Evolutionary conservation across 2,888 invertebrate species (phyloP), one percentile per base, ranked within the genome.

Genomic region (Malthinus seriepunctatus): DNA sequence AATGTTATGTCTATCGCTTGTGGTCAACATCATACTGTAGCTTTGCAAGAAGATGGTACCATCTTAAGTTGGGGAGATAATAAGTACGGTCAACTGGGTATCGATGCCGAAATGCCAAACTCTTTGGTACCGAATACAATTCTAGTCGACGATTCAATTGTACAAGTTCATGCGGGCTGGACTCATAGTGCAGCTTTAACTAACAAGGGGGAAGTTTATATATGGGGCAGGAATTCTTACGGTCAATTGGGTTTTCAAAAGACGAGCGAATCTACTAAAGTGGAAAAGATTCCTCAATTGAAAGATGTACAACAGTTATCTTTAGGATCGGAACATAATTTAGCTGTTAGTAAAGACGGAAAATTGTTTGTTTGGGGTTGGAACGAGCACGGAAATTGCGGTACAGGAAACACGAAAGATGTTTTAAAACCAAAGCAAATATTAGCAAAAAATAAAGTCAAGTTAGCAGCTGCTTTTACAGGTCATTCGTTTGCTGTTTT

Each of bases 301-400:
- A 74, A 62, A 70, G 81, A 79, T 70, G 79, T 88, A 3, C 76
- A 77, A 64, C 83, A 86, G 73, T 73, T 90, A 56, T 83, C 85
- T 63, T 77, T 88, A 66, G 93, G 93, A 1, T 90, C 93, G 0
- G 93, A 93, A 70, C 93, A 93, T 72, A 90, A 88, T 42, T 74
- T 93, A 64, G 87, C 88, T 61, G 77, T 90, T 63, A 83, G 84
- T 67, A 83, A 81, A 61, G 84, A 86, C 56, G 87, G 87, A 32
- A 81, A 83, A 47, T 74, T 93, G 5, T 87, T 86, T 72, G 85
- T 88, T 12, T 94, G 93, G 93, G 93, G 93, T 1, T 94, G 93
- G 93, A 93, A 94, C 78, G 93, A 94, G 72, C 93, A 93, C 79
- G 90, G 90, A 35, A 93, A 89, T 74, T 93, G 93, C 70, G 93